Evolutionary conservation across 2,888 invertebrate species (phyloP).

Genomic region (Dicycla oo): DNA sequence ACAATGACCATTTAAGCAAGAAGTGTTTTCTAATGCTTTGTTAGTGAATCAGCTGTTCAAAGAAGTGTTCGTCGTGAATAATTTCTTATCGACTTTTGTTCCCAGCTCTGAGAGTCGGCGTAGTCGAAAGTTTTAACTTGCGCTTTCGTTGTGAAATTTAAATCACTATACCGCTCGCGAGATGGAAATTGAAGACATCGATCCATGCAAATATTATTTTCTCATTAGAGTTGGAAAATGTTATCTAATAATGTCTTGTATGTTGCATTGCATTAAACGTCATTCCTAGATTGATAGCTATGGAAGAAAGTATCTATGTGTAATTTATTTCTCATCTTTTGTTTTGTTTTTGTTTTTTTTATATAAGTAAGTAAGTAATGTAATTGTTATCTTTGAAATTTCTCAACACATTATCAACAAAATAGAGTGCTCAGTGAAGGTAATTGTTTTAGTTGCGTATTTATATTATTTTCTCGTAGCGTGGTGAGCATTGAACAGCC

Average conservation of each 20-base stretch:
- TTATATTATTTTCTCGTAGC: constrained; percentile 48
- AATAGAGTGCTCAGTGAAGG: constrained; percentile 14
- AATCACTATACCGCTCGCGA: constrained; percentile 46
- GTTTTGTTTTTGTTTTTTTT: constrained; percentile 17
- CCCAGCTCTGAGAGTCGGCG: constrained; percentile 50
- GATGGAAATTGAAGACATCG: constrained; percentile 54
- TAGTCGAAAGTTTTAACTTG: constrained; percentile 69
- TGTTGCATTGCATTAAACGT: constrained; percentile 7
- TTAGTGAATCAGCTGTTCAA: constrained; percentile 64
- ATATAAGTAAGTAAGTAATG: background rate
- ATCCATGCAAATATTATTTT: constrained; percentile 61
- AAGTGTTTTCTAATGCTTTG: constrained; percentile 66
- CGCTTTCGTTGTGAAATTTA: constrained; percentile 70
- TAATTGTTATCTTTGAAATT: constrained; percentile 23
- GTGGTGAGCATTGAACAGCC: constrained; percentile 46
- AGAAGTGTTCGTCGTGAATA: constrained; percentile 63
- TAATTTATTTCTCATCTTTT: constrained; percentile 27
- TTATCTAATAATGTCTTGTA: constrained; percentile 23
- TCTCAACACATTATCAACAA: constrained; percentile 33
- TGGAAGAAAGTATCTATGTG: constrained; percentile 14
- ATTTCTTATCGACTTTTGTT: constrained; percentile 65
- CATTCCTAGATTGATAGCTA: constrained; percentile 14
- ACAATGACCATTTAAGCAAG: constrained; percentile 67
- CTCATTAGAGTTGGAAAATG: constrained; percentile 51
- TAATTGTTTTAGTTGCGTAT: constrained; percentile 45